Evolutionary conservation across 2,888 invertebrate genomes (phyloP), one percentile per base, ranked within the genome.

Genomic region (Serrognathus titanus): DNA sequence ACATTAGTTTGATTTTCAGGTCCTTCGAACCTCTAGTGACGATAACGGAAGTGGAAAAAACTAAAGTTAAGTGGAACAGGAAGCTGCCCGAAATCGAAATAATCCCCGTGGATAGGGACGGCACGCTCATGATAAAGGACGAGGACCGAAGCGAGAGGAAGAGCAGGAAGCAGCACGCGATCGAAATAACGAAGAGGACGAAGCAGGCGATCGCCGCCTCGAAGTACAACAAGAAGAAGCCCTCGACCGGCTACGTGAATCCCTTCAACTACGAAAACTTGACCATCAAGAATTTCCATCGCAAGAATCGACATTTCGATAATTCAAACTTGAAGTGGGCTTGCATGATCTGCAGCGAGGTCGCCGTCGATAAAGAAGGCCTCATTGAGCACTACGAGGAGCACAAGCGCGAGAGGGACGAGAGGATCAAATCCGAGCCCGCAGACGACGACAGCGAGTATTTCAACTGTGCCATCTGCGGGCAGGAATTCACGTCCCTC

Each of bases 401-500:
- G 9, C 66, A 66, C 20, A 65, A 64, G 41, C 55, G 58, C 9
- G 62, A 65, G 38, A 61, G 58, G 11, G 61, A 64, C 43, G 51
- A 52, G 3, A 56, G 45, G 12, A 39, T 51, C 5, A 36, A 40
- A 31, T 13, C 53, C 12, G 53, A 43, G 13, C 36, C 51, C 13
- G 43, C 39, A 31, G 50, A 49, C 11, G 48, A 41, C n/a, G 58
- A 62, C 38, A 58, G 46, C 6, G 59, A 63, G 24, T 64, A 64
- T 50, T 64, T 64, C 41, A 61, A 63, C 38, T 70, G 70, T 51
- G 66, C 68, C 0, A 65, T 68, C 2, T 69, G 70, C 51, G 53
- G 64, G 3, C 64, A 64, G 12, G 70, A 70, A 51, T 70, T 69
- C 43, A 70, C 69, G 1, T 70, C 70, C 2, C 49, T 68, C 31